Evolutionary conservation across 2,797 vertebrate species (phyloP).

Genomic region (Hybognathus amarus): DNA sequence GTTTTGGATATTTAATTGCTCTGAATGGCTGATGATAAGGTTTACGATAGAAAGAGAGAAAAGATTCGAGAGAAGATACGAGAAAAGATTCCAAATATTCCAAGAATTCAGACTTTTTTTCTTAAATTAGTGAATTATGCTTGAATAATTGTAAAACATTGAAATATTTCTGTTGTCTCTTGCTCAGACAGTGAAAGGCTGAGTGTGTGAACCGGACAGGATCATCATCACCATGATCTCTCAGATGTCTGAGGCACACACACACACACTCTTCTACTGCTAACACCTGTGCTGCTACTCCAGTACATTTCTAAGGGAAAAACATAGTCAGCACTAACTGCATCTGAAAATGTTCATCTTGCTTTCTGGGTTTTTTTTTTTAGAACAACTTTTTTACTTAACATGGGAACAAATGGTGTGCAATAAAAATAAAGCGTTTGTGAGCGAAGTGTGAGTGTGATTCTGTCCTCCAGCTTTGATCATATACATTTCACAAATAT

Average conservation of each 20-base stretch:
- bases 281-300: neutral
- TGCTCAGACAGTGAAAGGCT: neutral
- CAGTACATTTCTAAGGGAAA: neutral
- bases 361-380: neutral
- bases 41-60: neutral
- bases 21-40: neutral
- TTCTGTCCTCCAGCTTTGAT: neutral
- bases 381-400: neutral
- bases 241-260: neutral
- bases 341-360: neutral
- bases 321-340: neutral
- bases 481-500: neutral
- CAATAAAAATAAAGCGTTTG: constrained; percentile 78
- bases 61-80: too few species aligned
- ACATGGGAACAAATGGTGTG: neutral
- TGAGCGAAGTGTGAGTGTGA: neutral
- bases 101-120: too few species aligned
- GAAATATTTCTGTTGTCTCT: neutral
- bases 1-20: neutral
- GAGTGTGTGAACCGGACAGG: neutral
- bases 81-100: neutral
- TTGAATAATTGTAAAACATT: neutral
- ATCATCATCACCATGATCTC: neutral
- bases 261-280: neutral
- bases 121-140: too few species aligned